These are phyloP conservation scores for Crioceris asparagi DNA, from an alignment of 2,888 invertebrate genomes.

Conservation along the genomic window DNA sequence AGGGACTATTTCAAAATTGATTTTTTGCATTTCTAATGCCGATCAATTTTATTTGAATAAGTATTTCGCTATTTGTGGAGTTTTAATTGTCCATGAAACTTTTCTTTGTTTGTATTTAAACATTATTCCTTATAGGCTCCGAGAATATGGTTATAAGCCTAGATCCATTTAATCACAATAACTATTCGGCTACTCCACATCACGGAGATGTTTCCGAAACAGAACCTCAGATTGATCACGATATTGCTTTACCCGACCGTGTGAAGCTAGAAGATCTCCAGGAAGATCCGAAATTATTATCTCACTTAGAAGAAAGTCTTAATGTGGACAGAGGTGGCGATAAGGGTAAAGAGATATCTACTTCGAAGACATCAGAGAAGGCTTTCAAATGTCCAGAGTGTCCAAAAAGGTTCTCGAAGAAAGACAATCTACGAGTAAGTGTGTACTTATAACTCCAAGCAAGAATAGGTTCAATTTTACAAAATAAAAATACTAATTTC, in stretches of 20 bases:
- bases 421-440: constrained; percentile 21
- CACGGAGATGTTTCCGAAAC: constrained; percentile 20
- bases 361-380: too few species aligned
- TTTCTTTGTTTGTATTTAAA: too few species aligned
- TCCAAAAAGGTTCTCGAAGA: constrained; percentile 26
- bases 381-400: constrained; percentile 20
- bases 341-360: constrained; percentile 13
- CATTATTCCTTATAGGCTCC: constrained; percentile 24
- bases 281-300: constrained; percentile 3
- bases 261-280: constrained; percentile 10
- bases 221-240: constrained; percentile 15
- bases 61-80: too few species aligned
- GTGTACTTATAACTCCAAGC: too few species aligned
- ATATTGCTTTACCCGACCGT: constrained; percentile 2
- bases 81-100: too few species aligned
- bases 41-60: too few species aligned
- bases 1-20: too few species aligned
- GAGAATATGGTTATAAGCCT: constrained; percentile 50
- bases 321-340: neutral
- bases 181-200: constrained; percentile 23
- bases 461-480: too few species aligned
- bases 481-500: too few species aligned
- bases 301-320: neutral
- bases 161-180: constrained; percentile 46
- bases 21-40: too few species aligned